Evolutionary conservation across 2,797 vertebrate species (phyloP), one percentile per base, ranked within the genome.

Genomic region (Notamacropus eugenii): DNA sequence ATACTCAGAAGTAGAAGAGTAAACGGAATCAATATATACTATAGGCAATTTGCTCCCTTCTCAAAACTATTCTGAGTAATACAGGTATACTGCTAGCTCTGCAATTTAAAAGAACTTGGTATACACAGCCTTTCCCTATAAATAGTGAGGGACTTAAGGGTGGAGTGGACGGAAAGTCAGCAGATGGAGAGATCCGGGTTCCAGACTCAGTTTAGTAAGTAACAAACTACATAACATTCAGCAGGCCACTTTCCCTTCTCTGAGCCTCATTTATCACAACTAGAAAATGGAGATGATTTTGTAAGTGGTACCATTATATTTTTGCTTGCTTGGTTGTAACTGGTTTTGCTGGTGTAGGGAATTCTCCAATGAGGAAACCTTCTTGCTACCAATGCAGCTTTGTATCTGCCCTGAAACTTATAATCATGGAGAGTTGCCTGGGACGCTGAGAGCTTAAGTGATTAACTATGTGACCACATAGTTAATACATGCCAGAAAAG

Each of bases 11-110:
- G 96, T 82, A 95, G 96, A 97, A 95, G 96, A 93, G 46, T 94
- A 98, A 94, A 91, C 94, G 95, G 96, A 98, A 97, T 98, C 96
- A 97, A 97, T 97, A 92, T 91, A 94, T 46, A 93, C 95, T 94
- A 96, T 96, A 96, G 97, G 97, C 59, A 97, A 93, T 96, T 95
- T 91, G 96, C 59, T 95, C 93, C 93, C 59, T 94, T 96, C 96
- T 98, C 93, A 97, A 93, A 96, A 95, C 91, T 92, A 62, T 93
- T 96, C 93, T 95, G 50, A 95, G 93, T 50, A 93, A 93, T 54
- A 91, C 90, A 93, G 91, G 90, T 29, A 14, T 14, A 55, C 62
- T 95, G 94, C 40, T 82, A 46, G 34, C 87, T 93, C 40, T 94
- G 59, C 90, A 91, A 95, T 2, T 94, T 92, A 94, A 95, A 74